phyloP scores from a whole-genome alignment of 2,797 vertebrate genomes.

The Fringilla coelebs region DNA sequence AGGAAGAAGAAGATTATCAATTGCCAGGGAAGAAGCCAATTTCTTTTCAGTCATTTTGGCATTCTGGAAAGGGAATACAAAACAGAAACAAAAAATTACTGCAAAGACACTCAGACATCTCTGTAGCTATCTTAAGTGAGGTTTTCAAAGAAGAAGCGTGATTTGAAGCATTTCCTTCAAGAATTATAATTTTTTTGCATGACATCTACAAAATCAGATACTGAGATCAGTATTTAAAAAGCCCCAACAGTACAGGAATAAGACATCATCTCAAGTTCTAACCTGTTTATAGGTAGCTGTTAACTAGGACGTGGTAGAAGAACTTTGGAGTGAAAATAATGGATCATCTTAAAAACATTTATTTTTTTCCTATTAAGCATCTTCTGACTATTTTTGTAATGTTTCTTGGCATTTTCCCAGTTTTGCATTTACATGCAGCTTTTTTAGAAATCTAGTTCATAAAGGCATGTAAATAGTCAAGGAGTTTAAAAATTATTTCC shows the following conservation, averaged over 20 bases:
- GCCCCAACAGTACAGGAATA: neutral
- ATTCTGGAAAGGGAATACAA: slow-evolving; percentile 28
- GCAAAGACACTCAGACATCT: neutral
- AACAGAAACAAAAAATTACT: neutral
- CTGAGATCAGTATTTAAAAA: neutral
- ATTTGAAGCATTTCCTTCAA: neutral
- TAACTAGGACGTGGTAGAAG: neutral
- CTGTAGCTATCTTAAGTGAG: neutral
- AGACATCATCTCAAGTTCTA: neutral
- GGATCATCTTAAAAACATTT: neutral
- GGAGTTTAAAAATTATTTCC: neutral
- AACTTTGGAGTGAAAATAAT: neutral
- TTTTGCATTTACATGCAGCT: neutral
- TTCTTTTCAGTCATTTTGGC: slow-evolving; percentile 48
- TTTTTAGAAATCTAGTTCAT: neutral
- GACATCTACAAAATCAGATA: neutral
- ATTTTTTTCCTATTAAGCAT: neutral
- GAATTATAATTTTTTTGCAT: neutral
- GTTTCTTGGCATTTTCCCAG: neutral
- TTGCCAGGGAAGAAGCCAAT: neutral
- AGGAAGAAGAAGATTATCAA: slow-evolving; percentile 18
- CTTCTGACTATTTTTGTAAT: neutral
- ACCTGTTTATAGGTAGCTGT: neutral
- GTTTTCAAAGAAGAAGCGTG: neutral
- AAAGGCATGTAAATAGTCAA: neutral